Conservation (phyloP, 37 sponge, comb jelly and placozoan genomes). For the Axinella damicornis region DNA sequence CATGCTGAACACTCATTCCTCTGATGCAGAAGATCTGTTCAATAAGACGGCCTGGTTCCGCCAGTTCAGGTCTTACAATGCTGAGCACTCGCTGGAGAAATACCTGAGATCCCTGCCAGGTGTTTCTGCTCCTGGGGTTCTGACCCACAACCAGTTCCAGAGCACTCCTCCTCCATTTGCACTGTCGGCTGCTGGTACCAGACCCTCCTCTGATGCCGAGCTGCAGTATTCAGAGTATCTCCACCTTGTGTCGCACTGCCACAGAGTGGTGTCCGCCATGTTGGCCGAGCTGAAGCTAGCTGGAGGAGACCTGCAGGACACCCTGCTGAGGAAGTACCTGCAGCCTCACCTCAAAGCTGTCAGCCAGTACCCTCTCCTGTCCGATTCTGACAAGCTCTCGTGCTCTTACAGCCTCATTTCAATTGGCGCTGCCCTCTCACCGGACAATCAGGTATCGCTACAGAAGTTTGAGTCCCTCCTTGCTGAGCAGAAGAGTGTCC, state of each 20-base stretch:
- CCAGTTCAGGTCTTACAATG: conserved; percentile 31
- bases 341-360: conserved; percentile 50
- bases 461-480: background rate
- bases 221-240: conserved; percentile 50
- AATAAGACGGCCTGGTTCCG: conserved; percentile 58
- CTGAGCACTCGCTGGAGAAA: background rate
- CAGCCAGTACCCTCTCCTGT: background rate
- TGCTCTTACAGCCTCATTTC: conserved; percentile 2
- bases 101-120: conserved; percentile 66
- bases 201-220: background rate
- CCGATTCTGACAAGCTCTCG: conserved; percentile 16
- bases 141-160: conserved; percentile 38
- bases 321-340: conserved; percentile 12
- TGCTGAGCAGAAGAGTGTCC: conserved; percentile 6
- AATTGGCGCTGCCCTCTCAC: conserved; percentile 23
- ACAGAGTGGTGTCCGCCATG: conserved; percentile 46
- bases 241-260: conserved; percentile 69
- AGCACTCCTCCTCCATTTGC: background rate
- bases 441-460: background rate
- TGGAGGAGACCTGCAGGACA: conserved; percentile 13
- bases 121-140: conserved; percentile 29
- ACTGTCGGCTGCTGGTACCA: background rate
- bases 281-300: conserved; percentile 7
- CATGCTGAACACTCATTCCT: conserved; percentile 24
- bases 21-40: conserved; percentile 32